Evolutionary conservation across 2,113 vertebrate species (phyloP), one percentile per base, ranked within the genome.

Genomic region (Marmota monax): DNA sequence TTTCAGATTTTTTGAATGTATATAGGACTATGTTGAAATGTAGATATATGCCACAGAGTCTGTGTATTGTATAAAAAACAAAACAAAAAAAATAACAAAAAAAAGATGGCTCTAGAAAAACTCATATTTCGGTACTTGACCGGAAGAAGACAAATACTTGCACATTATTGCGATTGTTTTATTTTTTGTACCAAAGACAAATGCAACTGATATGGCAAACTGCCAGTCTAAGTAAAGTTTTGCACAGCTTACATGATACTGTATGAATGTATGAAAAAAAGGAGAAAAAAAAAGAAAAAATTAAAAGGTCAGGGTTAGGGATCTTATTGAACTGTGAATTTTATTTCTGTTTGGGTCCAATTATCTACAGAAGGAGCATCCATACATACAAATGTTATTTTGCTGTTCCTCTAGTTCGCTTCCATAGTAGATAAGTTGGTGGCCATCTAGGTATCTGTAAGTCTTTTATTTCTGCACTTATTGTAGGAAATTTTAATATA

Each of bases 151-250:
- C 98, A 99, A 99, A 99, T 99, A 99, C 99, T 99, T 99, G 99
- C 99, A 99, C 99, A 99, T 99, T 99, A 99, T 97, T 98, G 98
- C 98, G 99, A 99, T 99, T 99, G 99, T 99, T 99, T 98, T 99
- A 99, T 99, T 99, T 99, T 99, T 99, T 99, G 99, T 99, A 99
- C 99, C 99, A 99, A 99, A 99, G 99, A 99, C 99, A 99, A 99
- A 99, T 99, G 99, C 99, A 99, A 99, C 99, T 99, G 99, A 99
- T 99, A 99, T 99, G 99, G 99, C 99, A 92, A 99, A 99, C 99
- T 99, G 99, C 99, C 99, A 99, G 99, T 99, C 99, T 99, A 99
- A 99, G 99, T 99, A 99, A 99, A 99, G 99, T 99, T 99, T 99
- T 99, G 99, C 99, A 99, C 99, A 99, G 99, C 99, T 99, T 99